Evolutionary conservation across 2,888 invertebrate species (phyloP).

Genomic region (Ischnus inquisitorius): DNA sequence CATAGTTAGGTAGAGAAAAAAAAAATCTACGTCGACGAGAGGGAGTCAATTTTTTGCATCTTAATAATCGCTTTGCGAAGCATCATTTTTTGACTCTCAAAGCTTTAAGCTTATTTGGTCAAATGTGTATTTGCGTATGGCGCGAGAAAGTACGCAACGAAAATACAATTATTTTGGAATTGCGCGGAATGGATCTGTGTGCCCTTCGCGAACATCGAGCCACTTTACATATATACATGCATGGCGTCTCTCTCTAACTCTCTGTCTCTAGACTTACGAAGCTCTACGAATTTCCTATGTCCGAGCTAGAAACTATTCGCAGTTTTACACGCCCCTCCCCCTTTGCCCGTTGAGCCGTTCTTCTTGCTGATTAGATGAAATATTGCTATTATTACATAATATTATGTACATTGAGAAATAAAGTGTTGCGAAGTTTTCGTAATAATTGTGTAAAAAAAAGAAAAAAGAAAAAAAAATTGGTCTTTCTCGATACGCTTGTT

Average conservation of each 20-base stretch:
- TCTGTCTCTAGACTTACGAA: not conserved
- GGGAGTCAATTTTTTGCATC: constrained; percentile 14
- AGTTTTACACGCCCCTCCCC: constrained; percentile 41
- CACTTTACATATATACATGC: not conserved
- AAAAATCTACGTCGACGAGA: constrained; percentile 55
- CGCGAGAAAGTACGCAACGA: not conserved
- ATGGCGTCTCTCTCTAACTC: not conserved
- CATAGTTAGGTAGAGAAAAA: constrained; percentile 68
- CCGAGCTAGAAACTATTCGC: constrained; percentile 37
- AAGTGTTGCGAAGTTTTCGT: constrained; percentile 61
- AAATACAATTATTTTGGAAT: not conserved
- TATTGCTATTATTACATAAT: constrained; percentile 47
- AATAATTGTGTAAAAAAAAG: constrained; percentile 57
- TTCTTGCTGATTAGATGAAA: constrained; percentile 67
- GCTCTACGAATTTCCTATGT: constrained; percentile 41
- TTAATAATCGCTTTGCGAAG: constrained; percentile 5
- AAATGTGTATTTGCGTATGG: not conserved
- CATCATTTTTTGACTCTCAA: not conserved
- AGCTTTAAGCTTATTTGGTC: not conserved
- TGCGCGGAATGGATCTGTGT: not conserved
- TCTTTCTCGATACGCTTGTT: not conserved
- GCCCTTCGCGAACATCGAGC: constrained; percentile 15
- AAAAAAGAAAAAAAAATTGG: not conserved
- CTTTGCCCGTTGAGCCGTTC: constrained; percentile 52
- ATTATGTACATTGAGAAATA: constrained; percentile 67